These are phyloP conservation scores for Leucophenga maculata DNA, from an alignment of 2,888 invertebrate species.

Conservation along the genomic window DNA sequence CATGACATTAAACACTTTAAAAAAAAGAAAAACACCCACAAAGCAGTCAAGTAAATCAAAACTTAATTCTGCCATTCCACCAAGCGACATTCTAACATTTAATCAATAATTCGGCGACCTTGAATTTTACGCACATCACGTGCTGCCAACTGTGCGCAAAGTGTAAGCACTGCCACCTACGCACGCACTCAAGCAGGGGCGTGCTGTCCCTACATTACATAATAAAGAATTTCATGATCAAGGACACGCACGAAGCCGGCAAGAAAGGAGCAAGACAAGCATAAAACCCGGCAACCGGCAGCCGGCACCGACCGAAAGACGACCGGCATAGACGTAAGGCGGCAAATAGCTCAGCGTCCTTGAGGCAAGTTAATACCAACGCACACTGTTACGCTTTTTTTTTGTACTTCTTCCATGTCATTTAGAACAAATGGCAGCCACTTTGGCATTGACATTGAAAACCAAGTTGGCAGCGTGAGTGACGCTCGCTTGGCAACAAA, in stretches of 20 bases:
- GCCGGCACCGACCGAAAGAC: conserved; percentile 10
- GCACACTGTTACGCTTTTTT: background rate
- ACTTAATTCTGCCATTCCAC: background rate
- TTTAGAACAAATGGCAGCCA: conserved; percentile 19
- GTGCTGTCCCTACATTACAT: conserved; percentile 1
- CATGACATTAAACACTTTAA: background rate
- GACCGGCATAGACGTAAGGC: background rate
- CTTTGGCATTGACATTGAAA: conserved; percentile 24
- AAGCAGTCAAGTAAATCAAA: background rate
- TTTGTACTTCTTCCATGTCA: background rate
- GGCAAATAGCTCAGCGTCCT: conserved; percentile 14
- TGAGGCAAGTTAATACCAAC: conserved; percentile 1
- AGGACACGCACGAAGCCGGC: conserved; percentile 12
- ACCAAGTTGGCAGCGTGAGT: background rate
- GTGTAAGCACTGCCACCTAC: conserved; percentile 4
- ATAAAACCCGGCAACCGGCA: background rate
- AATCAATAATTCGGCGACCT: conserved; percentile 13
- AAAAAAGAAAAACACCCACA: too few relatives aligned
- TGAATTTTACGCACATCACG: conserved; percentile 15
- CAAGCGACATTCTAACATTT: background rate
- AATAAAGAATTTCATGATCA: conserved; percentile 15
- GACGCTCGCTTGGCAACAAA: conserved; percentile 11
- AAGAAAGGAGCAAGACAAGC: background rate
- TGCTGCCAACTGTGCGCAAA: background rate
- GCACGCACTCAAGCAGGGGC: background rate